Conservation (phyloP, 2,113 vertebrate species). For the Amblyopsis rosae region DNA sequence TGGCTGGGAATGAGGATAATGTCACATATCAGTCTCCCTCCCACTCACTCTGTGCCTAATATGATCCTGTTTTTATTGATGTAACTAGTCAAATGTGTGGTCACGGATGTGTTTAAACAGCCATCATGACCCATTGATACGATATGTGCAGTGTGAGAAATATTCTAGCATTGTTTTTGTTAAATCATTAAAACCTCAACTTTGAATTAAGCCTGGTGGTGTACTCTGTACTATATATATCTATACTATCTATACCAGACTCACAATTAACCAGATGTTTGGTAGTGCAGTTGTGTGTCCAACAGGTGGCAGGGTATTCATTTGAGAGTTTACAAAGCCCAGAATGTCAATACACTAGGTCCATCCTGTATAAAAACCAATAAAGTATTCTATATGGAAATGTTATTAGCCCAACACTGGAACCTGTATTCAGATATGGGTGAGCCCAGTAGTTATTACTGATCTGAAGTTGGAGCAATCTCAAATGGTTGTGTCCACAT, state of each 20-base stretch:
- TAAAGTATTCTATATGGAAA: too few relatives aligned
- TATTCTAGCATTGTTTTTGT: conserved; percentile 72
- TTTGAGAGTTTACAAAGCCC: not conserved
- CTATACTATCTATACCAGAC: not conserved
- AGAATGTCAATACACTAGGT: not conserved
- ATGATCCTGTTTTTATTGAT: conserved; percentile 50
- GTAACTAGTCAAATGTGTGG: conserved; percentile 42
- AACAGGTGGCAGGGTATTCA: conserved; percentile 40
- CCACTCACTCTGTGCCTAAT: conserved; percentile 75
- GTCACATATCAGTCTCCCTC: conserved; percentile 43
- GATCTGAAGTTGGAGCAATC: too few relatives aligned
- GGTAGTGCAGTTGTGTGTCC: conserved; percentile 27
- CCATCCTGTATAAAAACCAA: not conserved
- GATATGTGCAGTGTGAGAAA: conserved; percentile 28
- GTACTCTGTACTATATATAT: conserved; percentile 2
- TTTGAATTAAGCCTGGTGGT: conserved; percentile 48
- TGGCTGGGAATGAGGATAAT: conserved; percentile 18
- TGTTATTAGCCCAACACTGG: too few relatives aligned
- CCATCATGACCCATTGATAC: conserved; percentile 30
- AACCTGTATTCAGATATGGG: too few relatives aligned
- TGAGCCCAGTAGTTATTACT: too few relatives aligned
- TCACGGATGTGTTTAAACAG: conserved; percentile 31
- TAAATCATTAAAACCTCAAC: conserved; percentile 70
- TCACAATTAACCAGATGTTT: not conserved
- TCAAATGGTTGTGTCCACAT: too few relatives aligned